phyloP scores from a whole-genome alignment of 2,797 vertebrate species.

The Epinephelus awoara region DNA sequence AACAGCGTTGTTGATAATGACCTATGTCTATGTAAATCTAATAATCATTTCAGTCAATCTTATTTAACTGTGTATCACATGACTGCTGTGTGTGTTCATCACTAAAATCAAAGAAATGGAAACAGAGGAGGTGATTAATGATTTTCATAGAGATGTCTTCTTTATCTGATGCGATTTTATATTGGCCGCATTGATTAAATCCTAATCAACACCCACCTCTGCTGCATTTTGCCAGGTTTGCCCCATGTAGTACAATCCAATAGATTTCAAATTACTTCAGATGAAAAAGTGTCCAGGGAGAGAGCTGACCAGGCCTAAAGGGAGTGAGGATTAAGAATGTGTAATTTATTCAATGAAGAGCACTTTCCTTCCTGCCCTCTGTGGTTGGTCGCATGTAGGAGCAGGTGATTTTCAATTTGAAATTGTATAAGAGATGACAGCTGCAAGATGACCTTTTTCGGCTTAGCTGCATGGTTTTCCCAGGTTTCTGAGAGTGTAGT shows the following conservation, averaged over 20 bases:
- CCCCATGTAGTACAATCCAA: constrained; percentile 59
- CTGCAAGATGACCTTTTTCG: constrained; percentile 65
- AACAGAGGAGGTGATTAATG: constrained; percentile 51
- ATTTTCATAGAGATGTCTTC: constrained; percentile 50
- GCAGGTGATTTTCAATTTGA: constrained; percentile 68
- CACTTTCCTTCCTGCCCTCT: constrained; percentile 59
- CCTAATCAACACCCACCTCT: constrained; percentile 55
- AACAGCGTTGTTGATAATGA: constrained; percentile 57
- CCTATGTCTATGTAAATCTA: constrained; percentile 58
- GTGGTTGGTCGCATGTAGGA: constrained; percentile 56
- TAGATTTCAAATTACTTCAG: constrained; percentile 66
- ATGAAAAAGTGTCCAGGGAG: constrained; percentile 61
- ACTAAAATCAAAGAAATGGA: constrained; percentile 63
- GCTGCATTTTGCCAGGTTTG: constrained; percentile 58
- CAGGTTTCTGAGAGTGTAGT: constrained; percentile 30
- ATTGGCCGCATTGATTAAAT: constrained; percentile 65
- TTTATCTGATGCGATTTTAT: constrained; percentile 62
- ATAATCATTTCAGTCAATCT: constrained; percentile 66
- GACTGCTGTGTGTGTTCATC: constrained; percentile 61
- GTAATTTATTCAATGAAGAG: constrained; percentile 78
- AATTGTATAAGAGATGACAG: constrained; percentile 63
- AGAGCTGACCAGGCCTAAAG: constrained; percentile 56
- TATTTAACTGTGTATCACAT: constrained; percentile 64
- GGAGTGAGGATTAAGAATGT: constrained; percentile 72
- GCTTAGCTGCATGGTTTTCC: constrained; percentile 38